phyloP scores from a whole-genome alignment of 2,888 invertebrate genomes.

The Dendrolimus houi region DNA sequence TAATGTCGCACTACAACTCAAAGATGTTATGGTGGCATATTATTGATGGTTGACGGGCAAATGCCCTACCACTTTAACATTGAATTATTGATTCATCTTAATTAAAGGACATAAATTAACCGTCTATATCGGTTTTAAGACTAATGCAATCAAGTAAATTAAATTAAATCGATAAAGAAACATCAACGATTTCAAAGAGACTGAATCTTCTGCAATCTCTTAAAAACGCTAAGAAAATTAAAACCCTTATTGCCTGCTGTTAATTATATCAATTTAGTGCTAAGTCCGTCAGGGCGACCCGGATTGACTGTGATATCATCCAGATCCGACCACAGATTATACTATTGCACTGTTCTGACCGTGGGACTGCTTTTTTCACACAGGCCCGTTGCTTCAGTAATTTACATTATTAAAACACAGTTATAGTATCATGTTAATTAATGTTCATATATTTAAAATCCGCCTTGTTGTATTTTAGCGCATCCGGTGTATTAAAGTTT shows the following conservation, averaged over 20 bases:
- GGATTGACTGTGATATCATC: conserved; percentile 48
- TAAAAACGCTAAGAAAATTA: background rate
- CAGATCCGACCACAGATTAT: conserved; percentile 34
- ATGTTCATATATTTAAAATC: too few relatives aligned
- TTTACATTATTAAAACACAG: conserved; percentile 14
- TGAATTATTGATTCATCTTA: too few relatives aligned
- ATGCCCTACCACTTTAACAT: too few relatives aligned
- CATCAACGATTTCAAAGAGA: too few relatives aligned
- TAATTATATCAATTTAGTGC: background rate
- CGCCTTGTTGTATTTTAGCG: background rate
- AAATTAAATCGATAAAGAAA: too few relatives aligned
- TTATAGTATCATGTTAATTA: background rate
- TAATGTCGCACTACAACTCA: too few relatives aligned
- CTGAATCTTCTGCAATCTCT: too few relatives aligned
- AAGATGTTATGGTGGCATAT: too few relatives aligned
- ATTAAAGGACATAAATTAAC: too few relatives aligned
- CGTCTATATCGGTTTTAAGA: too few relatives aligned
- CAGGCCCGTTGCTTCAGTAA: conserved; percentile 11
- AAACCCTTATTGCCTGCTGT: background rate
- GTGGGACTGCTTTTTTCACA: conserved; percentile 27
- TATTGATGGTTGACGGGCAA: too few relatives aligned
- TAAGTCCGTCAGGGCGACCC: conserved; percentile 18
- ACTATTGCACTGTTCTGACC: conserved; percentile 30
- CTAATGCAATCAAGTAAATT: too few relatives aligned
- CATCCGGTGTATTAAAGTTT: background rate